Base-by-base conservation (phyloP, 2,113 vertebrate species). In the Cyanocitta stelleri region DNA sequence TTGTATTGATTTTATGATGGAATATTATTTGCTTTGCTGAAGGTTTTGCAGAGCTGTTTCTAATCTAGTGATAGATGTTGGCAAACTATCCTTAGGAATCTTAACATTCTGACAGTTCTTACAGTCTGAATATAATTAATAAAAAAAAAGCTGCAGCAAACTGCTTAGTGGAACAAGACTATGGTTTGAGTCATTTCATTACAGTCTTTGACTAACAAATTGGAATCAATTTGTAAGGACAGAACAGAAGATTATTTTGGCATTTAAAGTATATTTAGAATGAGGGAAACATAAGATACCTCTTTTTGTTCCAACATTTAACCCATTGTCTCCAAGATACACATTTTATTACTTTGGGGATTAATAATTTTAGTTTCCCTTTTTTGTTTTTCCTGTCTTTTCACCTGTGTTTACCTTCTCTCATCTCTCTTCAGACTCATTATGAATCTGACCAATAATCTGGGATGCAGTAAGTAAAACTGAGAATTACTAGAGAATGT, bases 1-100 rank as follows among this genome's bases (percentile, higher is more conserved):
- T 49, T 92, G 81, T 95, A 97, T 96, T 91, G 96, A 97, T 97
- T 96, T 95, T 95, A 75, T 96, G 96, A 97, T 95, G 84, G 94
- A 95, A 95, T 94, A 96, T 96, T 95, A 97, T 95, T 92, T 97
- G 91, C 62, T 89, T 89, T 95, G 89, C 89, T 93, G 84, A 95
- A 93, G 86, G 91, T 96, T 97, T 95, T 95, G 94, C 95, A 95
- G 96, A 87, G 94, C 91, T 97, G 84, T 95, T 97, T 91, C 95
- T 94, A 95, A 95, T 92, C 89, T 62, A 92, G 89, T 93, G 95
- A 97, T 95, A 95, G 91, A 96, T 95, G 95, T 79, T 95, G 94
- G 94, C 93, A 95, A 96, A 95, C 89, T 87, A 95, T 87, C 93
- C 94, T 89, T 72, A 67, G 84, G 77, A 96, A 94, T 97, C 94